Conservation (phyloP, 2,797 vertebrate species). For the Ceyx erithaca region DNA sequence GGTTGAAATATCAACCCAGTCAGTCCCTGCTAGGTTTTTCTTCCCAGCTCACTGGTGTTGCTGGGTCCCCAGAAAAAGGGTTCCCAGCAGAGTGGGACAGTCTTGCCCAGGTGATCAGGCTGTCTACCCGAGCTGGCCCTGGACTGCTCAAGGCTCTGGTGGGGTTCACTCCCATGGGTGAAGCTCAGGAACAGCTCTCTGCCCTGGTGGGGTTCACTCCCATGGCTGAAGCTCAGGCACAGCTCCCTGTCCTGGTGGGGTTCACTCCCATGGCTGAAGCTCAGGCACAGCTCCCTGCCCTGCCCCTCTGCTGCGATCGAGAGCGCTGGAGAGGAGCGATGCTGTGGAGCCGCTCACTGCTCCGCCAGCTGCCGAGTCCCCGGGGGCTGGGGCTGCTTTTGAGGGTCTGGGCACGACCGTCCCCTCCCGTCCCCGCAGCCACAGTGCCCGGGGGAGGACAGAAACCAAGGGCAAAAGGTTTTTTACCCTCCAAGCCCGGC, state of each 20-base stretch:
- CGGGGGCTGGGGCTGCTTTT: background rate
- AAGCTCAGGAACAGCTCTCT: background rate
- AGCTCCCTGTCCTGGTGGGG: background rate
- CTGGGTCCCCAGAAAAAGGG: background rate
- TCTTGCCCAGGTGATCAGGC: background rate
- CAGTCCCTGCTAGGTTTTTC: background rate
- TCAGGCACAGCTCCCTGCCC: background rate
- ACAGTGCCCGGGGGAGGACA: background rate
- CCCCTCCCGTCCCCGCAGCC: accelerated
- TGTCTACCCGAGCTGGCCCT: background rate
- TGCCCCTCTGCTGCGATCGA: accelerated
- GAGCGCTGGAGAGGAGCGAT: accelerated
- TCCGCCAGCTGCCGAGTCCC: background rate
- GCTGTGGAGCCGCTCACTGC: accelerated
- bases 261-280: background rate
- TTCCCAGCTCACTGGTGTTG: background rate
- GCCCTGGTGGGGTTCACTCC: background rate
- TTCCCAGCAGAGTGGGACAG: background rate
- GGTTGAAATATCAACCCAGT: background rate
- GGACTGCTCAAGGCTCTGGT: background rate
- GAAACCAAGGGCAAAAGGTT: background rate
- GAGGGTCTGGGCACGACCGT: background rate
- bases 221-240: background rate
- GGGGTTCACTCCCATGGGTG: background rate
- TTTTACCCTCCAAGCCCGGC: background rate